Percentiles rank a stretch among this genome's conserved stretches.
Evolutionary conservation across 1,140 invertebrate species (phyloP).

Genomic region (Eriocheir sinensis): DNA sequence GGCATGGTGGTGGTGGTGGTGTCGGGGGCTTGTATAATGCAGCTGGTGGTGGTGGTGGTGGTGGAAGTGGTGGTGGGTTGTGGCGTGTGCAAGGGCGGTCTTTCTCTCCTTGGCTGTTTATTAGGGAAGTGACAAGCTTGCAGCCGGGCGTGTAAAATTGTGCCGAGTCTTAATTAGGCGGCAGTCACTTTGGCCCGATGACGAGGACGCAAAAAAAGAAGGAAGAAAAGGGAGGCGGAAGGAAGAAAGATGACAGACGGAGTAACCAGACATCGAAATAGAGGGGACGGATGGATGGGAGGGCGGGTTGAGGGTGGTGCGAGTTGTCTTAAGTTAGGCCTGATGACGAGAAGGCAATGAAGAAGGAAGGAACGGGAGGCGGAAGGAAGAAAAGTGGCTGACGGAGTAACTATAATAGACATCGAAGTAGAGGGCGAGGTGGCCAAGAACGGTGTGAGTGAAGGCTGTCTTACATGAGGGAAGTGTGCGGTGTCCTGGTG

Average conservation of each 20-base stretch:
- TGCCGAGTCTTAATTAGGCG: slow-evolving; percentile 2
- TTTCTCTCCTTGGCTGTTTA: neutral
- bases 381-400: neutral
- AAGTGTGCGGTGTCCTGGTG: too few species aligned
- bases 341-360: too few species aligned
- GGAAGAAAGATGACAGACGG: neutral
- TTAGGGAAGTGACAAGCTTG: neutral
- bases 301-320: neutral
- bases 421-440: too few species aligned
- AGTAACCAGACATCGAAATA: neutral
- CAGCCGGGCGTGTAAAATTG: neutral
- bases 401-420: too few species aligned
- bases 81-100: too few species aligned
- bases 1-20: too few species aligned
- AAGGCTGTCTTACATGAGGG: too few species aligned
- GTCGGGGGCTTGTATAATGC: too few species aligned
- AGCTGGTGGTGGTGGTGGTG: too few species aligned
- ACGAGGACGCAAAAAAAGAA: neutral
- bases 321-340: neutral
- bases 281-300: neutral
- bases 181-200: neutral
- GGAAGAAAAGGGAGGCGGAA: neutral
- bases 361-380: neutral
- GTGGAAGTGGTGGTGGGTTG: neutral
- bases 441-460: too few species aligned